phyloP scores from a whole-genome alignment of 2,113 vertebrate species.

The Hepsetus odoe region DNA sequence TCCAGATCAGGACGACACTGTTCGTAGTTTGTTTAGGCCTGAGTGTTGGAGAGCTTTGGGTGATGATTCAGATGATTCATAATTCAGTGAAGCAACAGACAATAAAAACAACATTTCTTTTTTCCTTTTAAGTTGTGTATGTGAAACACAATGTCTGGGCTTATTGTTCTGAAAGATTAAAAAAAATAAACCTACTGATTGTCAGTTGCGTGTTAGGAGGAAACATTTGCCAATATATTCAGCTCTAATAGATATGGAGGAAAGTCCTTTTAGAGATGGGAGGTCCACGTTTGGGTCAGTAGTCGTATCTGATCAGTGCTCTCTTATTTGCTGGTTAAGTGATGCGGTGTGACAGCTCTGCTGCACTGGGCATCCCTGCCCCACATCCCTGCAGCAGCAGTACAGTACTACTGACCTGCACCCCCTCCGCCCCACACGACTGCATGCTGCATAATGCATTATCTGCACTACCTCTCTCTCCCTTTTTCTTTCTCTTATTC shows the following conservation, averaged over 20 bases:
- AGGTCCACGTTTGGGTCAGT: constrained; percentile 24
- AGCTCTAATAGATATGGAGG: not conserved
- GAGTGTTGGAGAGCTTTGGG: too few species aligned
- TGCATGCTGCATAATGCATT: not conserved
- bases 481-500: not conserved
- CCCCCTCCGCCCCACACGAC: not conserved
- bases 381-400: not conserved
- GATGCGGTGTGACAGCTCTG: constrained; percentile 31
- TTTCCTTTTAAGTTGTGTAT: too few species aligned
- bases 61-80: too few species aligned
- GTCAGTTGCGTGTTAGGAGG: not conserved
- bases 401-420: not conserved
- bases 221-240: not conserved
- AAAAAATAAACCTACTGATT: not conserved
- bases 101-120: not conserved
- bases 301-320: not conserved
- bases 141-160: too few species aligned
- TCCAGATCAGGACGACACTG: not conserved
- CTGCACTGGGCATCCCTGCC: not conserved
- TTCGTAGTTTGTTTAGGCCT: not conserved
- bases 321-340: not conserved
- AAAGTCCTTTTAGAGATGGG: not conserved
- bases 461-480: not conserved
- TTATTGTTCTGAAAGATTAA: too few species aligned
- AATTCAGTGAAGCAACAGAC: too few species aligned